Evolutionary conservation across 2,888 invertebrate species (phyloP).

Genomic region (Amiota minor): DNA sequence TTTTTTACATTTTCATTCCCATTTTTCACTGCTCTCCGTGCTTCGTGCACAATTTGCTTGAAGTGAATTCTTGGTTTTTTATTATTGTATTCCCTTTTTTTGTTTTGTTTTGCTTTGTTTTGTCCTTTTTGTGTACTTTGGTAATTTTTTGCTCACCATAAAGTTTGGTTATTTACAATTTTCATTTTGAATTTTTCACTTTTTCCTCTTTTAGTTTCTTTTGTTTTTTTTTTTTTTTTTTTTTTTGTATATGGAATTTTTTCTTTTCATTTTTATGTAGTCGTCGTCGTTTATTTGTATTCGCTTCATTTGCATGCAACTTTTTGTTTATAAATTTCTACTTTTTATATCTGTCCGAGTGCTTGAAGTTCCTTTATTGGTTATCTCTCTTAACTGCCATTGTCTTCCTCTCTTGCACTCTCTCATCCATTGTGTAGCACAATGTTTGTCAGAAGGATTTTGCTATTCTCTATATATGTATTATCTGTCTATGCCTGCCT

Average conservation of each 20-base stretch:
- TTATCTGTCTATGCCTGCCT: not conserved
- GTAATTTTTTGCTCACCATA: constrained; percentile 27
- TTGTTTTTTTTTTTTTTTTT: not conserved
- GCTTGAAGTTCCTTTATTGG: not conserved
- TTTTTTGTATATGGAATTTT: not conserved
- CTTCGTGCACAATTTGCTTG: not conserved
- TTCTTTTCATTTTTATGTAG: not conserved
- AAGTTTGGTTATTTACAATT: constrained; percentile 30
- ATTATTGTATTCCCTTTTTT: constrained; percentile 8
- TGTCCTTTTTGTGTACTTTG: constrained; percentile 24
- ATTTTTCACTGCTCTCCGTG: not conserved
- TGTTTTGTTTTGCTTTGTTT: not conserved
- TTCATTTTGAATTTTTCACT: constrained; percentile 25
- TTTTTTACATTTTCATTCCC: constrained; percentile 8
- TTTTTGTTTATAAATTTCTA: constrained; percentile 20
- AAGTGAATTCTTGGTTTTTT: not conserved
- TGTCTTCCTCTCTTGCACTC: not conserved
- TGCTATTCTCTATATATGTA: not conserved
- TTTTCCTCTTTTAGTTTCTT: constrained; percentile 24
- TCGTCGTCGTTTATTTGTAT: not conserved
- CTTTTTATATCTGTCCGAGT: constrained; percentile 14
- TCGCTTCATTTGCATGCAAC: constrained; percentile 24
- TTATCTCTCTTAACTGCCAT: not conserved
- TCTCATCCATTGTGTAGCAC: not conserved
- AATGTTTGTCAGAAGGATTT: not conserved